Percentiles rank a stretch among this genome's conserved stretches.
phyloP scores from a whole-genome alignment of 2,888 invertebrate genomes.

The Galerucella nymphaeae region DNA sequence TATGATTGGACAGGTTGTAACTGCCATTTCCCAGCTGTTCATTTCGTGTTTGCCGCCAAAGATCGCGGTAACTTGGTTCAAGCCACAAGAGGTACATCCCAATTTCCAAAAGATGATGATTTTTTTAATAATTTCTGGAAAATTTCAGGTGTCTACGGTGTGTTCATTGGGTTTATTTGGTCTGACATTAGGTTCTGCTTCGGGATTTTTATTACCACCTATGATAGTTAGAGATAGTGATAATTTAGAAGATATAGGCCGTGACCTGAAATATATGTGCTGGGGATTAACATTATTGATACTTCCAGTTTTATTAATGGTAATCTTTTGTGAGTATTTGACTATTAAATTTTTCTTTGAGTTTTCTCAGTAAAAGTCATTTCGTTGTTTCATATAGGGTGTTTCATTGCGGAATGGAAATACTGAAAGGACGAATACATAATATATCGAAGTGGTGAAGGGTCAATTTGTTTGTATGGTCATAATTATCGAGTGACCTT shows the following conservation, averaged over 20 bases:
- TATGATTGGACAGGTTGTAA: constrained; percentile 88
- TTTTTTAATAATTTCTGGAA: background rate
- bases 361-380: background rate
- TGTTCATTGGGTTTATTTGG: constrained; percentile 56
- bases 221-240: constrained; percentile 61
- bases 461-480: too few relatives aligned
- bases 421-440: too few relatives aligned
- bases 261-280: constrained; percentile 67
- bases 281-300: constrained; percentile 62
- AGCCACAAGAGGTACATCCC: constrained; percentile 91
- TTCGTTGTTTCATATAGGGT: too few relatives aligned
- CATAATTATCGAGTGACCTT: too few relatives aligned
- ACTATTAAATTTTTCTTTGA: background rate
- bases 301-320: constrained; percentile 48
- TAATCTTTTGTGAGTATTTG: constrained; percentile 51
- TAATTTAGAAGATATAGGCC: constrained; percentile 56
- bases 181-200: constrained; percentile 51
- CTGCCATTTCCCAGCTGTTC: constrained; percentile 89
- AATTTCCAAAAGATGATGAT: background rate
- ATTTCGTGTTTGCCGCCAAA: constrained; percentile 90
- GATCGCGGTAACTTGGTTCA: constrained; percentile 97
- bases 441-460: too few relatives aligned
- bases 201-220: constrained; percentile 53
- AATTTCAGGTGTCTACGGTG: constrained; percentile 52
- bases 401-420: too few relatives aligned